Conservation (phyloP, 2,113 vertebrate genomes). For the Phocoena sinus region DNA sequence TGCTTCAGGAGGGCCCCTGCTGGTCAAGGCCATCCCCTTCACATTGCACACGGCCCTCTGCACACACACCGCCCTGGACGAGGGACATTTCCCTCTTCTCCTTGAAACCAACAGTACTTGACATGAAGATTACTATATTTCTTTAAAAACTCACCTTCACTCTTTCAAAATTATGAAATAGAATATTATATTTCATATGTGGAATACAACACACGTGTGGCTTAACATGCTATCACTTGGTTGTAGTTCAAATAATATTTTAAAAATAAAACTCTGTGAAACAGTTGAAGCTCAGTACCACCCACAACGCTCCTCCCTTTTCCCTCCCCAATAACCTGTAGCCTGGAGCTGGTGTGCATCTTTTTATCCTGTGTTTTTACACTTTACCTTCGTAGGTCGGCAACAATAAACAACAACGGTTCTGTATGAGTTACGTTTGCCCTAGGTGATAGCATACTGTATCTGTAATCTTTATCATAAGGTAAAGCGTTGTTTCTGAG, state of each 20-base stretch:
- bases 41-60: accelerated
- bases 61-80: accelerated
- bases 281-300: background rate
- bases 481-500: background rate
- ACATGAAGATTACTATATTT: background rate
- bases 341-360: background rate
- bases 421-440: accelerated
- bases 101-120: background rate
- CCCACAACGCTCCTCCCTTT: accelerated
- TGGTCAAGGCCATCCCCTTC: background rate
- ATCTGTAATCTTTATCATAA: too few relatives aligned
- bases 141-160: background rate
- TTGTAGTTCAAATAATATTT: background rate
- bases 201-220: background rate
- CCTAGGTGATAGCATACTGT: background rate
- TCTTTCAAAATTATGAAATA: background rate
- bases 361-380: background rate
- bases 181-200: background rate
- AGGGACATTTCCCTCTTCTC: background rate
- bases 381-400: accelerated
- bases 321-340: background rate
- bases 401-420: background rate
- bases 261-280: background rate
- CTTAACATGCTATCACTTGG: background rate
- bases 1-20: background rate